A percentile compares a stretch with the other conserved stretches of the same genome.
Evolutionary conservation across 2,113 vertebrate species (phyloP).

Genomic region (Mobula hypostoma): DNA sequence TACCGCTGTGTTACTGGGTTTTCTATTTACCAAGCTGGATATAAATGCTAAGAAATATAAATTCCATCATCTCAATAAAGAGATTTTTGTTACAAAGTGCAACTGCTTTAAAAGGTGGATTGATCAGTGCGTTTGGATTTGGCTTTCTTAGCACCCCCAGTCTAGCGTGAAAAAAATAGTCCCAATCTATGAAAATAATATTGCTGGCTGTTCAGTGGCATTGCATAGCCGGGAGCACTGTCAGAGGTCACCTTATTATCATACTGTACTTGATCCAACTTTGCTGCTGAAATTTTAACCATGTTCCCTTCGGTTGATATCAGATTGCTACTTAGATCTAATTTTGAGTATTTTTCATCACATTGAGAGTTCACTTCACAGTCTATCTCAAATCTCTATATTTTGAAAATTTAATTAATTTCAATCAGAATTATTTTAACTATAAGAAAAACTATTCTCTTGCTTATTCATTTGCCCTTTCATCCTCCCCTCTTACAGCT

Average conservation of each 20-base stretch:
- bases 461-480: neutral
- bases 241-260: neutral
- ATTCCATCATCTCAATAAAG: neutral
- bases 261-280: neutral
- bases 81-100: neutral
- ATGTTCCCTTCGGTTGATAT: neutral
- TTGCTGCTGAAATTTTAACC: neutral
- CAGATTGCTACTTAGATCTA: neutral
- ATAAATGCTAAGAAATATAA: neutral
- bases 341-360: neutral
- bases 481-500: neutral
- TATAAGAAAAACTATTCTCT: neutral
- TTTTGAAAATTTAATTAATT: neutral
- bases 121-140: neutral
- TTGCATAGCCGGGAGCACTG: neutral
- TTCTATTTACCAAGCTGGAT: neutral
- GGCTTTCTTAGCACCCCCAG: neutral
- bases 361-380: no score
- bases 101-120: neutral
- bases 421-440: neutral
- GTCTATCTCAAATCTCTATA: neutral
- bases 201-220: neutral
- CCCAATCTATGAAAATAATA: neutral
- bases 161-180: neutral
- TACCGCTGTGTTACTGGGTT: neutral